Evolutionary conservation across 1,140 invertebrate genomes (phyloP).

Genomic region (Meloidogyne exigua): DNA sequence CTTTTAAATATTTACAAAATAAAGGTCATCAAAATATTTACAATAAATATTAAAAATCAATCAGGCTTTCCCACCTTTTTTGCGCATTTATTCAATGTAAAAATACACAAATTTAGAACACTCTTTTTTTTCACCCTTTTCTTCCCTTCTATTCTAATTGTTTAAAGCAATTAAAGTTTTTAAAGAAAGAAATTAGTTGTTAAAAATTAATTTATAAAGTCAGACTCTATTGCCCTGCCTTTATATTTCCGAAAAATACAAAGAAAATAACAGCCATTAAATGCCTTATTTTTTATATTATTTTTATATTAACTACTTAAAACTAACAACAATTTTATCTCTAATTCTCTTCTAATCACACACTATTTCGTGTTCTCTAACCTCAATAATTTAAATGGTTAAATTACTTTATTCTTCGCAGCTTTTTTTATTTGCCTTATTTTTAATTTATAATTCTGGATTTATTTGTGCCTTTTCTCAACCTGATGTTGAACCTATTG

Average conservation of each 20-base stretch:
- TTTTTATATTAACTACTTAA: background rate
- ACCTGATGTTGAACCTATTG: constrained; percentile 30
- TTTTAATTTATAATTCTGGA: background rate
- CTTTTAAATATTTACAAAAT: too few relatives aligned
- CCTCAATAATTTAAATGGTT: background rate
- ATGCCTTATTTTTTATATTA: background rate
- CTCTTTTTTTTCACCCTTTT: too few relatives aligned
- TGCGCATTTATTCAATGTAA: too few relatives aligned
- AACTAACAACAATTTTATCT: constrained; percentile 3
- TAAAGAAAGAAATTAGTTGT: too few relatives aligned
- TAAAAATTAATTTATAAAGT: too few relatives aligned
- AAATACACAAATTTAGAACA: too few relatives aligned
- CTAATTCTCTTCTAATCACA: background rate
- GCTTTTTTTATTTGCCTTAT: background rate
- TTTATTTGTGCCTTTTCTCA: constrained; percentile 28
- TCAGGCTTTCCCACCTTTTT: too few relatives aligned
- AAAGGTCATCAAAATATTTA: too few relatives aligned
- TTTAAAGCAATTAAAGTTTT: too few relatives aligned
- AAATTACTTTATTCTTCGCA: constrained; percentile 1
- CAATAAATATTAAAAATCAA: too few relatives aligned
- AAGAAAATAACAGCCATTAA: background rate
- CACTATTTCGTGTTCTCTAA: background rate
- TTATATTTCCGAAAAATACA: background rate
- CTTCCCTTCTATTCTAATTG: too few relatives aligned
- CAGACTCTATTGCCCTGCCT: too few relatives aligned